Evolutionary conservation across 2,888 invertebrate genomes (phyloP).

Genomic region (Drosophila testacea): DNA sequence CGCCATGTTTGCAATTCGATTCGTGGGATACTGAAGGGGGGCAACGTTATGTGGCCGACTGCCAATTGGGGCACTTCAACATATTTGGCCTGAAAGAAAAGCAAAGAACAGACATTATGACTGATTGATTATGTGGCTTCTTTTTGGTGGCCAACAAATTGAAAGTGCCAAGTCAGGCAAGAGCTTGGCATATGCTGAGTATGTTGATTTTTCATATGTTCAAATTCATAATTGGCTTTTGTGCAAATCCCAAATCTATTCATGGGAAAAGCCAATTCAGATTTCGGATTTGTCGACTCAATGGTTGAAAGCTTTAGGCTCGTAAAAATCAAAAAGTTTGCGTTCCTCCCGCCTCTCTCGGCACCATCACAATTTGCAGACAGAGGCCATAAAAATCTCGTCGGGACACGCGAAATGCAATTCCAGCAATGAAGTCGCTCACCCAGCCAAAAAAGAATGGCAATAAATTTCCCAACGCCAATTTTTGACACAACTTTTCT

Average conservation of each 20-base stretch:
- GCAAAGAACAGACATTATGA: slow-evolving; percentile 26
- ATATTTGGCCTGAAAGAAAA: slow-evolving; percentile 49
- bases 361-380: slow-evolving; percentile 4
- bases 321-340: slow-evolving; percentile 51
- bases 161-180: slow-evolving; percentile 46
- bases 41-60: slow-evolving; percentile 55
- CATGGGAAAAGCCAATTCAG: slow-evolving; percentile 40
- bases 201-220: slow-evolving; percentile 12
- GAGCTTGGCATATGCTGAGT: slow-evolving; percentile 29
- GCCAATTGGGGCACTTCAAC: slow-evolving; percentile 49
- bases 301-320: slow-evolving; percentile 35
- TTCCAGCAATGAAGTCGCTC: slow-evolving; percentile 38
- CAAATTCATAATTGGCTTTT: slow-evolving; percentile 59
- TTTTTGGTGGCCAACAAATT: slow-evolving; percentile 38
- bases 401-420: slow-evolving; percentile 35
- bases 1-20: slow-evolving; percentile 47
- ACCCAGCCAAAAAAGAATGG: slow-evolving; percentile 62
- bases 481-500: slow-evolving; percentile 70
- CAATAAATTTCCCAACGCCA: slow-evolving; percentile 71
- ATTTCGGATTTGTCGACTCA: slow-evolving; percentile 49
- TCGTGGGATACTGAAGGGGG: slow-evolving; percentile 22
- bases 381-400: slow-evolving; percentile 42
- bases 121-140: slow-evolving; percentile 60
- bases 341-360: not conserved
- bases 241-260: slow-evolving; percentile 46